Evolutionary conservation across 1,140 invertebrate genomes (phyloP), one percentile per base, ranked within the genome.

Genomic region (Cherax destructor): DNA sequence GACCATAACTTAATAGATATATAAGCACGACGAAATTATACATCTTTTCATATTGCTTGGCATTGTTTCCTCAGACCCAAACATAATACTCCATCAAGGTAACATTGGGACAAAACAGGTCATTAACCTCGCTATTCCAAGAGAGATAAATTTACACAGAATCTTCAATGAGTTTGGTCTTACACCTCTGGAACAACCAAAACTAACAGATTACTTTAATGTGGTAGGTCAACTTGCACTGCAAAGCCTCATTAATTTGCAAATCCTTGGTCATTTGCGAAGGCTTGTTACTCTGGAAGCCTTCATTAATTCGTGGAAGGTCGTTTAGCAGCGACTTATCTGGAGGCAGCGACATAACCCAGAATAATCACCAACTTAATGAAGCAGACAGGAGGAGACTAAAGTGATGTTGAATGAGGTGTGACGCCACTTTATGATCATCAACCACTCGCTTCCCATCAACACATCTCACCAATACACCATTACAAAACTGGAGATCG

Each of bases 181-280:
- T 18, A 13, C 11, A 69, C 18, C 4, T 69, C 4, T 16, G 16
- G 61, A 16, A 16, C n/a, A 74, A 11, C 69, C n/a, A 74, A 30
- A 74, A 74, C 69, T 30, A 65, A 7, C n/a, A 74, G 69, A 74
- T 74, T n/a, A 24, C 69, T 74, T 74, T 74, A 74, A 74, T 74
- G 69, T 30, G 69, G 11, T 30, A 52, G 59, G 81, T 83, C 81
- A 83, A 49, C 84, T 86, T 86, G 52, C 84, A 56, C 72, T 49
- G 69, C 21, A 16, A 86, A n/a, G 84, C 69, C 18, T 52, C 84
- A 86, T 86, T 86, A 86, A 86, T 86, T 86, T 86, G 84, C 84
- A 86, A 86, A 86, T 86, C 84, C 69, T 76, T 65, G 77, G 84
- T 74, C 84, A 86, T 86, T 86, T 86, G 52, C 84, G 84, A 86